These are phyloP conservation scores for Monochamus alternatus DNA, from an alignment of 2,888 invertebrate genomes.

Conservation along the genomic window DNA sequence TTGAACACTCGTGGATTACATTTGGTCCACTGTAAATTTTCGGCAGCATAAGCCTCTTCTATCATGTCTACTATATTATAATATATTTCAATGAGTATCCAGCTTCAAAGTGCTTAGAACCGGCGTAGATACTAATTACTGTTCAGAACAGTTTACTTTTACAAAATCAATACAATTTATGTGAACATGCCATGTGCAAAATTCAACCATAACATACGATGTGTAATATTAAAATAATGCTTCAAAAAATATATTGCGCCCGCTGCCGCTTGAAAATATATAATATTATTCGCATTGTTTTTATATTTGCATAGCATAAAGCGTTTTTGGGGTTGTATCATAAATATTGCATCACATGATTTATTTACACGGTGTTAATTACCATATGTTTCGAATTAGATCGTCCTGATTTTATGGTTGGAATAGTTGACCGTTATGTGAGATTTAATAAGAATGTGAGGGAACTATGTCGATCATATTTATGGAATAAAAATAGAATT, in stretches of 20 bases:
- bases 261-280: constrained; percentile 7
- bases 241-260: not conserved
- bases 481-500: too few relatives aligned
- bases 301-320: constrained; percentile 1
- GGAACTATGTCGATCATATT: too few relatives aligned
- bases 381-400: not conserved
- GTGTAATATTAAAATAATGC: constrained; percentile 26
- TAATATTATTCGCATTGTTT: constrained; percentile 19
- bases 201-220: constrained; percentile 10
- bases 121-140: too few relatives aligned
- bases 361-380: not conserved
- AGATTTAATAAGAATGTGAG: not conserved
- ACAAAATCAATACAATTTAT: constrained; percentile 27
- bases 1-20: too few relatives aligned
- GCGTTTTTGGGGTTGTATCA: not conserved
- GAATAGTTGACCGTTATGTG: not conserved
- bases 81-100: too few relatives aligned
- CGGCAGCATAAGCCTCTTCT: too few relatives aligned
- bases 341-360: constrained; percentile 8
- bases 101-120: too few relatives aligned
- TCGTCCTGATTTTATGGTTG: not conserved
- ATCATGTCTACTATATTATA: too few relatives aligned
- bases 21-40: too few relatives aligned
- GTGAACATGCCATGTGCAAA: constrained; percentile 25
- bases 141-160: not conserved